These are phyloP conservation scores for Thermophis baileyi DNA, from an alignment of 2,113 vertebrate genomes.

Conservation along the genomic window DNA sequence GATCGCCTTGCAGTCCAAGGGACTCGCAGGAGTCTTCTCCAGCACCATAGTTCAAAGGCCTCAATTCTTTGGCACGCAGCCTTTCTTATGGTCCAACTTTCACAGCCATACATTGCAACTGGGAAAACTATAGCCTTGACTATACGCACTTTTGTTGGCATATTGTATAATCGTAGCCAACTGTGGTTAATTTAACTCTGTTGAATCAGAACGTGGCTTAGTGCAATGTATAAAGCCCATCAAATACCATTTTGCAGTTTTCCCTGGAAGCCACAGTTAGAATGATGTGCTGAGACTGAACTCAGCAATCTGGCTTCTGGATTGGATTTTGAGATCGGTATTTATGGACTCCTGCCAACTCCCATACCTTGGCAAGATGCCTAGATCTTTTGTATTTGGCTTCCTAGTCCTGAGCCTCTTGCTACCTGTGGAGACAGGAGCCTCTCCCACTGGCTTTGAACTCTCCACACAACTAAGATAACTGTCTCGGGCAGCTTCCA, in stretches of 20 bases:
- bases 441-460: background rate
- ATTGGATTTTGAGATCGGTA: background rate
- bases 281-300: no score
- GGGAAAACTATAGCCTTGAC: no score
- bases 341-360: background rate
- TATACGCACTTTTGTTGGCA: no score
- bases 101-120: no score
- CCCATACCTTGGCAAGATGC: background rate
- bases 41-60: no score
- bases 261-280: background rate
- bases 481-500: background rate
- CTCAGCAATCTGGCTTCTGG: background rate
- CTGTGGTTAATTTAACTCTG: background rate
- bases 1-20: no score
- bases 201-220: background rate
- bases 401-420: background rate
- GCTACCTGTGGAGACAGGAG: background rate
- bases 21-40: no score
- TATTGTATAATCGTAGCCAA: background rate
- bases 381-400: background rate
- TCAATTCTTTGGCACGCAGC: no score
- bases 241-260: background rate
- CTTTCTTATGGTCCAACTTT: no score
- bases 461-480: background rate
- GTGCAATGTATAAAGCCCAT: background rate